Evolutionary conservation across 2,113 vertebrate genomes (phyloP), one percentile per base, ranked within the genome.

Genomic region (Murina feae): DNA sequence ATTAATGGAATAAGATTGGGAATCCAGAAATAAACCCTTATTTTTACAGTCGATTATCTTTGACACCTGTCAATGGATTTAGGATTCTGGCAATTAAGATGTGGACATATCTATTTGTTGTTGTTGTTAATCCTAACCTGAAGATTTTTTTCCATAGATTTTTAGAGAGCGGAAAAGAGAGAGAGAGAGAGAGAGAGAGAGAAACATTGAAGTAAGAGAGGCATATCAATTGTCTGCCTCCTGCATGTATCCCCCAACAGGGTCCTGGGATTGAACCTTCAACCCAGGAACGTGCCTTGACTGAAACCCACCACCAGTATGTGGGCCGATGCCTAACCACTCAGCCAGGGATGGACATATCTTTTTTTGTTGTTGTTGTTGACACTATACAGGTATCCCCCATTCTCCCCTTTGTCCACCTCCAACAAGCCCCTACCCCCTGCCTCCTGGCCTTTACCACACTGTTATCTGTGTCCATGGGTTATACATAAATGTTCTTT

Each of bases 31-130:
- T 60, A 80, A 89, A 94, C 10, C 39, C 28, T 85, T 84, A 72
- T 78, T 87, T 80, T 95, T 81, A 85, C 30, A 25, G 51, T 42
- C 84, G 75, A 69, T 53, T 86, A 53, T 37, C 89, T 85, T 86
- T 39, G 86, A 86, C 32, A 90, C 32, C 55, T 82, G 82, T 60
- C 28, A 75, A n/a, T 92, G 49, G 23, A 53, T 75, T 96, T 89
- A 86, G 58, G 30, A 13, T 30, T 63, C 60, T 63, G 28, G 28
- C 28, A 28, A 30, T 30, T 30, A 90, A 23, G 44, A 72, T 74
- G 9, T n/a, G 8, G 9, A 65, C 66, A 25, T 65, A 71, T 60
- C 53, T 55, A 8, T 63, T 63, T 63, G 60, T 30, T 63, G 28
- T 30, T 63, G 28, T 30, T 63, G 60, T 30, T 63, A 55, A 55